phyloP scores from a whole-genome alignment of 2,113 vertebrate genomes.

The Rhineura floridana region DNA sequence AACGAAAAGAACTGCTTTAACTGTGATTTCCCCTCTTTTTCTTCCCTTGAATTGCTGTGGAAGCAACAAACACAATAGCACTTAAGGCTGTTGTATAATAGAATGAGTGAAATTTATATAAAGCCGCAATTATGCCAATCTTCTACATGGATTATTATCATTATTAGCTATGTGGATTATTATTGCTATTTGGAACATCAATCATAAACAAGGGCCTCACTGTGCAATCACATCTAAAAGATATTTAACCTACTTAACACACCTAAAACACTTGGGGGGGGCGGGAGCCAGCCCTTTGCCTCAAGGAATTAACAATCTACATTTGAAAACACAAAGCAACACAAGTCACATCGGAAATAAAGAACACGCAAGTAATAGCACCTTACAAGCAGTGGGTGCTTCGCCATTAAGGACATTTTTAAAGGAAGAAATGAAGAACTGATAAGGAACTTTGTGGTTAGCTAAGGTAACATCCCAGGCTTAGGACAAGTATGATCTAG shows the following conservation, averaged over 20 bases:
- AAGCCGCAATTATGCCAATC: rapidly evolving
- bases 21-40: conserved; percentile 25
- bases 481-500: not conserved
- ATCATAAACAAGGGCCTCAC: not conserved
- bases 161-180: not conserved
- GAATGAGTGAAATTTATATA: not conserved
- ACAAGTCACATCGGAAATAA: not conserved
- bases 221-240: conserved; percentile 17
- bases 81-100: not conserved
- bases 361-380: not conserved
- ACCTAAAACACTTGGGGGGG: not conserved
- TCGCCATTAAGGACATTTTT: not conserved
- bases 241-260: conserved; percentile 20
- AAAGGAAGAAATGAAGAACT: not conserved
- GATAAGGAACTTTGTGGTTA: not conserved
- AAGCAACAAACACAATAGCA: conserved; percentile 35
- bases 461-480: not conserved
- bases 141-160: not conserved
- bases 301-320: not conserved
- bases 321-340: not conserved
- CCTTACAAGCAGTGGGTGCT: not conserved
- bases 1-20: conserved; percentile 23
- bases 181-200: conserved; percentile 24
- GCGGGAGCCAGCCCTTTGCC: not conserved
- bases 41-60: conserved; percentile 47